phyloP scores from a whole-genome alignment of 2,888 invertebrate genomes.

The Alitta virens region DNA sequence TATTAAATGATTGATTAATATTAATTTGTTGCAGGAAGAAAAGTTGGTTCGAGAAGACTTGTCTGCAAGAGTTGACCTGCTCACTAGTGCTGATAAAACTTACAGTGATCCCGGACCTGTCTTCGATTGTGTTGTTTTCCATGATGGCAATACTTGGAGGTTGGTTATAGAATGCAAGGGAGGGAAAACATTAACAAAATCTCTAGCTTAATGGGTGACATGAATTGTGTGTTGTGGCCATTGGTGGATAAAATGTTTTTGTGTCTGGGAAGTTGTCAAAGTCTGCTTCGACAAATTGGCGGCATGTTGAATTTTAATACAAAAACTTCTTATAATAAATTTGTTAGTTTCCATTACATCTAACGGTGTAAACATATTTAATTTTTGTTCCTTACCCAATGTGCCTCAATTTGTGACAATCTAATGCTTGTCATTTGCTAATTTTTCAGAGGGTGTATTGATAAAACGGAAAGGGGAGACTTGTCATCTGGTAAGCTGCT shows the following conservation, averaged over 20 bases:
- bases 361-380: no score
- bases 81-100: slow-evolving; percentile 82
- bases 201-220: no score
- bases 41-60: slow-evolving; percentile 85
- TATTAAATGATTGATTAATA: slow-evolving; percentile 11
- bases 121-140: slow-evolving; percentile 89
- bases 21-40: no score
- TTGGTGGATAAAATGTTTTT: neutral
- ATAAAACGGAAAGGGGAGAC: slow-evolving; percentile 80
- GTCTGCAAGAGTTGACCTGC: slow-evolving; percentile 79
- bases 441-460: slow-evolving; percentile 72
- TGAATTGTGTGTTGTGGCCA: neutral
- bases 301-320: no score
- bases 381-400: no score
- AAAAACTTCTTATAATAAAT: no score
- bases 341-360: no score
- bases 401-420: no score
- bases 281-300: neutral
- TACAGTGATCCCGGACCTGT: slow-evolving; percentile 82
- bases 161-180: slow-evolving; percentile 26
- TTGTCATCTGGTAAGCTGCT: slow-evolving; percentile 74
- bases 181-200: neutral
- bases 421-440: no score
- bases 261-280: neutral
- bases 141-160: slow-evolving; percentile 88